Percentiles rank a stretch among this genome's conserved stretches.
Evolutionary conservation across 2,797 vertebrate genomes (phyloP).

Genomic region (Benthosema pterotum): DNA sequence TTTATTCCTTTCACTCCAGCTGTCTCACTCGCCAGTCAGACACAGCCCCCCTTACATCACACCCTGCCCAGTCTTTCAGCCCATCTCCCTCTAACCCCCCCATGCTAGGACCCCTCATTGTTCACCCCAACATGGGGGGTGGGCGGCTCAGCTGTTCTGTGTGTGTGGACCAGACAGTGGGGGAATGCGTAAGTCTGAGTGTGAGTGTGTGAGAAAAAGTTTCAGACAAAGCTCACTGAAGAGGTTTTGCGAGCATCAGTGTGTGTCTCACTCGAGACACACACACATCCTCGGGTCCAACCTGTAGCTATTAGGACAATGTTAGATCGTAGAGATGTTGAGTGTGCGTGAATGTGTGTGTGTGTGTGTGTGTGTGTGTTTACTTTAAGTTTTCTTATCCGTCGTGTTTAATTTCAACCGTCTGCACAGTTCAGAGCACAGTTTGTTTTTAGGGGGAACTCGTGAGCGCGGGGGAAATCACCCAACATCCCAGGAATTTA

Average conservation of each 20-base stretch:
- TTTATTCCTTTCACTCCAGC: slow-evolving; percentile 49
- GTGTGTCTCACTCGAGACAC: slow-evolving; percentile 42
- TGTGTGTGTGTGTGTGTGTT: too few species aligned
- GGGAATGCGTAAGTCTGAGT: slow-evolving; percentile 51
- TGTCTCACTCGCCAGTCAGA: slow-evolving; percentile 50
- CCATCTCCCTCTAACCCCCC: slow-evolving; percentile 6
- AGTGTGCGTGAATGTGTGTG: too few species aligned
- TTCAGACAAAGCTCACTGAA: slow-evolving; percentile 43
- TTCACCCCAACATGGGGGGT: slow-evolving; percentile 38
- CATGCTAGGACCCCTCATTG: slow-evolving; percentile 66
- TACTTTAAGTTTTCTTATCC: too few species aligned
- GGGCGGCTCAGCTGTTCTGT: slow-evolving; percentile 70
- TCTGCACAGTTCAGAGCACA: too few species aligned
- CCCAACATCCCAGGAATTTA: too few species aligned
- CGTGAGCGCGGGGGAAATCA: too few species aligned
- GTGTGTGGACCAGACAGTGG: slow-evolving; percentile 42
- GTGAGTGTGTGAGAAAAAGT: slow-evolving; percentile 58
- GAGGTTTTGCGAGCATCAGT: slow-evolving; percentile 25
- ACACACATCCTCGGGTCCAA: slow-evolving; percentile 20
- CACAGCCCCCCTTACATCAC: slow-evolving; percentile 64
- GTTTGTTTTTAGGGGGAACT: too few species aligned
- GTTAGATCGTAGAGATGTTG: too few species aligned
- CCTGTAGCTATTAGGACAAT: too few species aligned
- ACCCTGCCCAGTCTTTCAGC: slow-evolving; percentile 34
- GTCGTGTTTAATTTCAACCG: too few species aligned